Evolutionary conservation across 2,113 vertebrate species (phyloP).

Genomic region (Mustelus asterias): DNA sequence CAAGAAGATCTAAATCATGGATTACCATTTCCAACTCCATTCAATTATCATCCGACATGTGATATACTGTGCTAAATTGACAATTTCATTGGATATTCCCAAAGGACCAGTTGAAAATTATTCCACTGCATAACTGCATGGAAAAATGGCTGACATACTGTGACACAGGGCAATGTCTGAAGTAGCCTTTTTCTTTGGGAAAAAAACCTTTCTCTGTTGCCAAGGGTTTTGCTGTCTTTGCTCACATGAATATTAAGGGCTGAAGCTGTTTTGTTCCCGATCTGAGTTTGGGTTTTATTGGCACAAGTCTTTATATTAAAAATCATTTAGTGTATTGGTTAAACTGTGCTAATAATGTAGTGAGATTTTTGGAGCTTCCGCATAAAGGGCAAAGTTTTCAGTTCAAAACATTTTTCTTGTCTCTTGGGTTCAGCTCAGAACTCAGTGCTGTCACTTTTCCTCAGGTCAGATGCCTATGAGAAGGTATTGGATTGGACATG

Average conservation of each 20-base stretch:
- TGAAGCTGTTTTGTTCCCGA: background rate
- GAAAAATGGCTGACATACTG: background rate
- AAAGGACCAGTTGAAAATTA: background rate
- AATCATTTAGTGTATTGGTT: background rate
- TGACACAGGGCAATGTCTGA: background rate
- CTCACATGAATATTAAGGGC: background rate
- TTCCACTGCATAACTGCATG: background rate
- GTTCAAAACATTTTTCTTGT: background rate
- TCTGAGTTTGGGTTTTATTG: background rate
- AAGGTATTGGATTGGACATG: background rate
- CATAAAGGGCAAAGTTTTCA: background rate
- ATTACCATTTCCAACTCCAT: no score
- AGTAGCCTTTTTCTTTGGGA: background rate
- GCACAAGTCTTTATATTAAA: background rate
- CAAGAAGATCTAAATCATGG: background rate
- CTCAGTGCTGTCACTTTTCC: background rate
- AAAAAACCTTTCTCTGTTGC: conserved; percentile 9
- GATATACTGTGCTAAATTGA: background rate
- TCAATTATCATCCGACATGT: background rate
- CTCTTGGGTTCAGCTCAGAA: background rate
- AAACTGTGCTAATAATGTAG: background rate
- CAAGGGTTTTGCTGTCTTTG: background rate
- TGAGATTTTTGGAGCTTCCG: background rate
- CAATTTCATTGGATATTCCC: background rate
- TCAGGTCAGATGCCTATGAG: background rate